Base-by-base conservation (phyloP, 2,888 invertebrate genomes). In the Smittia aterrima region DNA sequence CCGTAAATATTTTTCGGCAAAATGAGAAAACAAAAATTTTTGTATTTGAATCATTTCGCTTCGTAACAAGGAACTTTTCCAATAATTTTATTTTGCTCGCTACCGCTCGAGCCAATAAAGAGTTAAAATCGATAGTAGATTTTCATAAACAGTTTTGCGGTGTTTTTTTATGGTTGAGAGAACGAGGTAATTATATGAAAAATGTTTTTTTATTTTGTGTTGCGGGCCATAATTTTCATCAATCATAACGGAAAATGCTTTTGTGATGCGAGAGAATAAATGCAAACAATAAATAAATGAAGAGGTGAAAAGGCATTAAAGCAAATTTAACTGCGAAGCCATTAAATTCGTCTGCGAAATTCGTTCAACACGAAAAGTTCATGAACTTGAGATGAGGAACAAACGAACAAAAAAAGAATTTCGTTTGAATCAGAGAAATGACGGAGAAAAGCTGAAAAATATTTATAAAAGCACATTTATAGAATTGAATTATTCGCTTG, bases 401-500 rank as follows among this genome's bases (percentile, higher is more conserved):
- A n/a, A 47, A 9, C 9, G 38, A 38, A 38, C 38, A 38, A 7
- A n/a, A n/a, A n/a, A n/a, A n/a, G 4, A 38, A 4, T 38, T 38
- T 47, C 11, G 3, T 47, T 47, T n/a, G 47, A 47, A 3, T 47
- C 16, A 11, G 7, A 18, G 22, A n/a, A 58, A 22, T 20, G 58
- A 58, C 9, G 20, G 58, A 22, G 58, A 58, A 47, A 38, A 11
- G 38, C 38, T n/a, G n/a, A 47, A 58, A 58, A 58, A 58, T 58
- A 18, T 58, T 47, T n/a, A 58, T 18, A 22, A 22, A 58, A 18
- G n/a, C n/a, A 18, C 53, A 47, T 16, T 16, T 16, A 16, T 16
- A 13, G 18, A 47, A 47, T 47, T 47, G 53, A 47, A 47, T 47
- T 47, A 58, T 9, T 58, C 58, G 58, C 58, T 58, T 58, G 20